Conservation (phyloP, 2,797 vertebrate genomes). For the Podarcis siculus region DNA sequence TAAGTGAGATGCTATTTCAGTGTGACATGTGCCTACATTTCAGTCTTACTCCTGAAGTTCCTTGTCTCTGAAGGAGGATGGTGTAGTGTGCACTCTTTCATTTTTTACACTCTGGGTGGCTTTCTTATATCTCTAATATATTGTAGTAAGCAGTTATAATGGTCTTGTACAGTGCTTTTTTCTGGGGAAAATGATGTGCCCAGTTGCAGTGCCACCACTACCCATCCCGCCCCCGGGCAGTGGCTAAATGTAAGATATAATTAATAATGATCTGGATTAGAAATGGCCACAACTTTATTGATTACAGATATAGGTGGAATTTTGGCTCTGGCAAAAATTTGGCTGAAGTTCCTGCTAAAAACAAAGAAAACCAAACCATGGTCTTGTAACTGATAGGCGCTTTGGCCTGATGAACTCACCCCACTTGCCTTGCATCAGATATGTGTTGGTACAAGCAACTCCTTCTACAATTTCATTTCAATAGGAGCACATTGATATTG, state of each 20-base stretch:
- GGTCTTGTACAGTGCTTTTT: neutral
- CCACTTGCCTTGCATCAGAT: neutral
- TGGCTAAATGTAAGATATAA: too few species aligned
- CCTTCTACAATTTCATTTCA: neutral
- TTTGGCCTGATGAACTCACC: too few species aligned
- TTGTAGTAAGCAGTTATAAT: neutral
- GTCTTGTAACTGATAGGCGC: neutral
- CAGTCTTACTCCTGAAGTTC: slow-evolving; percentile 65
- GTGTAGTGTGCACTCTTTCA: slow-evolving; percentile 53
- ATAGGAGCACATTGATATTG: neutral
- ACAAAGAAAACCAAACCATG: too few species aligned
- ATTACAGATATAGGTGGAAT: too few species aligned
- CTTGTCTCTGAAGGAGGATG: slow-evolving; percentile 68
- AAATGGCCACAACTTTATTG: too few species aligned
- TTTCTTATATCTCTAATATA: neutral
- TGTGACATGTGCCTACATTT: slow-evolving; percentile 65
- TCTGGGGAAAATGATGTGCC: too few species aligned
- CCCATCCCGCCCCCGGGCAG: too few species aligned
- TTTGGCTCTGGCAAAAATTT: too few species aligned
- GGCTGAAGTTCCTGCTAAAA: too few species aligned
- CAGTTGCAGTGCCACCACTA: too few species aligned
- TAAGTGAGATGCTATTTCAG: slow-evolving; percentile 69
- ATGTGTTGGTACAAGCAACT: neutral
- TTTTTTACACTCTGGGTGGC: neutral
- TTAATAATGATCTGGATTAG: too few species aligned